Percentiles rank a stretch among this genome's conserved stretches.
phyloP scores from a whole-genome alignment of 2,113 vertebrate genomes.

The Bubo scandiacus region DNA sequence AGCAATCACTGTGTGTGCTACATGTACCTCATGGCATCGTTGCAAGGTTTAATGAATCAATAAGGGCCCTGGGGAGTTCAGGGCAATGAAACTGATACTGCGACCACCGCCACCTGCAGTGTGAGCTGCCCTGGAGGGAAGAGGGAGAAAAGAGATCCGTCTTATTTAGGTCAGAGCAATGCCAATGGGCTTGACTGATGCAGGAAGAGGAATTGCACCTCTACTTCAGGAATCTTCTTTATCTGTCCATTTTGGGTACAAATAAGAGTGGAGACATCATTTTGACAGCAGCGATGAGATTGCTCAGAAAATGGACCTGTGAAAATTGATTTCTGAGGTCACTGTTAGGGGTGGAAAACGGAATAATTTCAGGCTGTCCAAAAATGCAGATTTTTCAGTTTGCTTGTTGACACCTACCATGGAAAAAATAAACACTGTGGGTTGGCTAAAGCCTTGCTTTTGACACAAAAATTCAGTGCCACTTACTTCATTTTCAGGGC shows the following conservation, averaged over 20 bases:
- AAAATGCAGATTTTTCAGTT: constrained; percentile 54
- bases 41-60: constrained; percentile 7
- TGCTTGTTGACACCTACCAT: not conserved
- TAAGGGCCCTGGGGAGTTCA: not conserved
- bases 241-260: not conserved
- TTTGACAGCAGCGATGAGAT: not conserved
- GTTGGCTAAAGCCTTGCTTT: constrained; percentile 2
- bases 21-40: not conserved
- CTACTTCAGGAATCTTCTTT: not conserved
- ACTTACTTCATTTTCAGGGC: not conserved
- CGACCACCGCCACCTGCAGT: not conserved
- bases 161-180: not conserved
- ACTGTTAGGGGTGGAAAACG: not conserved
- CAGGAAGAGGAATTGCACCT: not conserved
- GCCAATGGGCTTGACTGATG: not conserved
- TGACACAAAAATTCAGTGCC: not conserved
- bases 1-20: not conserved
- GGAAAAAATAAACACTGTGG: not conserved
- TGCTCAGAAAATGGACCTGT: constrained; percentile 31
- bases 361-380: constrained; percentile 32
- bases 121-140: not conserved
- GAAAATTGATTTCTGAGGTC: constrained; percentile 40
- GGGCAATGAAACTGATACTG: not conserved
- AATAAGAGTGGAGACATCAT: not conserved
- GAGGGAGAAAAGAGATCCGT: not conserved